phyloP scores from a whole-genome alignment of 2,888 invertebrate genomes.

The Dorcus hopei region DNA sequence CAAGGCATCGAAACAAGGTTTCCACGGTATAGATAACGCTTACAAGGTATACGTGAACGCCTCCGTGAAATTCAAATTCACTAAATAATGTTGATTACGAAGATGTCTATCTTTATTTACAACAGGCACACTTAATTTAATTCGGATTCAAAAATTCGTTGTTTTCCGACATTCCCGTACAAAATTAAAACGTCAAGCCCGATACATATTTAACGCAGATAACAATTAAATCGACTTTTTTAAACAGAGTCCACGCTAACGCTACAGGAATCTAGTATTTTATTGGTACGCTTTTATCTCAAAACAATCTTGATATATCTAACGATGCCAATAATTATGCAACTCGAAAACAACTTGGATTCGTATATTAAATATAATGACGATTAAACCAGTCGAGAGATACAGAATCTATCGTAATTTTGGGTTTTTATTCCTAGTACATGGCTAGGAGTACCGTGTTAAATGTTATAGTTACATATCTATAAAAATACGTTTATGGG shows the following conservation, averaged over 20 bases:
- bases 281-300: neutral
- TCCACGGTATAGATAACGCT: too few relatives aligned
- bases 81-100: too few relatives aligned
- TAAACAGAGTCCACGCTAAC: neutral
- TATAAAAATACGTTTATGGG: too few relatives aligned
- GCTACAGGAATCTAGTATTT: neutral
- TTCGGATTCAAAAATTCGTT: neutral
- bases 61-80: too few relatives aligned
- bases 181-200: neutral
- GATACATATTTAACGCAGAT: neutral
- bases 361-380: neutral
- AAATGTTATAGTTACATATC: too few relatives aligned
- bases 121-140: too few relatives aligned
- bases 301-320: neutral
- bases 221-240: neutral
- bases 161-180: neutral
- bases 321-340: conserved; percentile 2
- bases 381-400: conserved; percentile 1
- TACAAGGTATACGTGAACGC: too few relatives aligned
- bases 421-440: neutral
- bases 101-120: too few relatives aligned
- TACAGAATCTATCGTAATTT: neutral
- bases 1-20: too few relatives aligned
- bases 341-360: neutral
- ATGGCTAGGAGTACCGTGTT: too few relatives aligned